Evolutionary conservation across 2,113 vertebrate genomes (phyloP), one percentile per base, ranked within the genome.

Genomic region (Notothenia coriiceps): DNA sequence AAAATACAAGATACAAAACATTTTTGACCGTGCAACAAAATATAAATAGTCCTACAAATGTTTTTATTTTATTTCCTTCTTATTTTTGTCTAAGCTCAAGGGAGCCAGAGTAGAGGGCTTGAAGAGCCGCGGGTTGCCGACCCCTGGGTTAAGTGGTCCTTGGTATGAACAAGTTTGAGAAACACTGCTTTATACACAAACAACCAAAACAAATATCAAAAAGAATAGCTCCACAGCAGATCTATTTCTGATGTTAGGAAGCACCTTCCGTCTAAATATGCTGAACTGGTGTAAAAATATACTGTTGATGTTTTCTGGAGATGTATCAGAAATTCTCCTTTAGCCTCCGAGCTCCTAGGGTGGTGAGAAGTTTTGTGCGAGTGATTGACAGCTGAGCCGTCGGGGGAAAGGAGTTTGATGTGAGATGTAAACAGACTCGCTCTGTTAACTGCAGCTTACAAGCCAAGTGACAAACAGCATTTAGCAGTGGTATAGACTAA

Each of bases 361-460:
- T 71, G 46, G 57, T 1, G 6, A 22, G 64, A 77, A 18, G 22
- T 0, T 60, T n/a, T 40, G 40, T 5, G 3, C 59, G 80, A 70
- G 11, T 80, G 79, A 88, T 60, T 64, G 64, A 84, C 65, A 77
- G 52, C 75, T 4, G 52, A 84, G 77, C 50, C 15, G 51, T 7
- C 57, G 44, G 55, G 40, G 70, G 70, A 55, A 70, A 2, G 22
- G 25, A 74, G 50, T 68, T 10, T 67, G 79, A 70, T 70, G 14
- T 22, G 74, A 35, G 57, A 56, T 14, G 64, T 59, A 79, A 84
- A 82, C 75, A 74, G 46, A 47, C 51, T 55, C 52, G 57, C 64
- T 65, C 65, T 44, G 52, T 76, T 79, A 69, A 61, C 74, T 57
- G 56, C 35, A 44, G 72, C 75, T 66, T 43, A 66, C 60, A 64